Base-by-base conservation (phyloP, 2,888 invertebrate genomes). In the Apamea monoglypha region DNA sequence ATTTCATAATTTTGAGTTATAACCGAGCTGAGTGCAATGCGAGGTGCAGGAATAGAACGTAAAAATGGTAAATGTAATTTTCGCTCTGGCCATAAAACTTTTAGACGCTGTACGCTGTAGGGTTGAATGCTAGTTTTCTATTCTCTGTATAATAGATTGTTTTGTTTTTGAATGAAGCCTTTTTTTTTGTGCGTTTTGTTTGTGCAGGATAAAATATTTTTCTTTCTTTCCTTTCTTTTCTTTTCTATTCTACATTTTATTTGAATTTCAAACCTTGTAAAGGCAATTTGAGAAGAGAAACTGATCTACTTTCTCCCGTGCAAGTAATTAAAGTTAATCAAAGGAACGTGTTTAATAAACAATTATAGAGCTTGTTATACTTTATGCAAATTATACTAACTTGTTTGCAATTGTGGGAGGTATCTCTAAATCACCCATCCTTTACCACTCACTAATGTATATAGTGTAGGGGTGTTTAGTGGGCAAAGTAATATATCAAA, bases 1-100 rank as follows among this genome's bases (percentile, higher is more conserved):
- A 94, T 94, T 93, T 92, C 91, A 94, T 93, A 94, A 93, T 93
- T 93, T 92, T 93, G 91, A 93, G 91, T 92, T 92, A 93, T 91
- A 86, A 89, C 87, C 84, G 83, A 83, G 85, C 82, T 87, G 87
- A 83, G 88, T 89, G 90, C 89, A 89, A 72, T 83, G 79, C 75
- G 74, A 82, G 82, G 86, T 87, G 83, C 74, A 85, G 86, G 74
- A 88, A 87, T 70, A 67, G 66, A 77, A 86, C 85, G 76, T 82
- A 81, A 77, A 80, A 84, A 87, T 86, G 76, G 80, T 79, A 84
- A 81, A 87, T 80, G 83, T 88, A 89, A 87, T 77, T 82, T 83
- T 82, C 72, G 69, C 73, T 78, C 63, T 18, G 50, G 50, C 40
- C 56, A 71, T 83, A 80, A 82, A 79, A 88, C 68, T 77, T 88